phyloP scores from a whole-genome alignment of 2,113 vertebrate species.

The Misgurnus anguillicaudatus region DNA sequence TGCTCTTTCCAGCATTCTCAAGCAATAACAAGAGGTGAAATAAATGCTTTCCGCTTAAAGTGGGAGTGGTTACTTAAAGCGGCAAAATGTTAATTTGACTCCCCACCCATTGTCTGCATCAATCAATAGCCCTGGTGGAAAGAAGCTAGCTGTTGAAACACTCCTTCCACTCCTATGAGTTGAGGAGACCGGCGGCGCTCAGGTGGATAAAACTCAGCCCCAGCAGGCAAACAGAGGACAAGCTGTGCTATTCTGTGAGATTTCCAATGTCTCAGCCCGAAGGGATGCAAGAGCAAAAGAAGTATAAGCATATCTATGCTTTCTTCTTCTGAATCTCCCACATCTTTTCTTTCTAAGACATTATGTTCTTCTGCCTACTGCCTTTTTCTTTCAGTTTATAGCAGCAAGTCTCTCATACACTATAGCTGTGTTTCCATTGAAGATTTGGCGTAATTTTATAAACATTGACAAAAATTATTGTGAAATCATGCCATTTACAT shows the following conservation, averaged over 20 bases:
- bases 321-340: not conserved
- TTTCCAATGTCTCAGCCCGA: conserved; percentile 16
- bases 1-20: not conserved
- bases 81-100: conserved; percentile 50
- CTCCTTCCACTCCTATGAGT: conserved; percentile 41
- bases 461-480: too few species aligned
- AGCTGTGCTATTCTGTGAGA: not conserved
- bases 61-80: conserved; percentile 30
- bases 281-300: not conserved
- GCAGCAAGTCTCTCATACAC: not conserved
- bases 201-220: conserved; percentile 20
- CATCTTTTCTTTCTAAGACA: not conserved
- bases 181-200: conserved; percentile 19
- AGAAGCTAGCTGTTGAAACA: conserved; percentile 48
- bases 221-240: conserved; percentile 12
- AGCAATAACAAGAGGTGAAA: not conserved
- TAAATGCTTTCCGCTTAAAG: conserved; percentile 1
- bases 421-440: too few species aligned
- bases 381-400: not conserved
- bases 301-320: not conserved
- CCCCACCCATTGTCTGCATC: conserved; percentile 41
- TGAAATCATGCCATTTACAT: too few species aligned
- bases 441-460: too few species aligned
- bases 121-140: conserved; percentile 40
- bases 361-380: not conserved